Conservation (phyloP, 2,888 invertebrate species). For the Phyto melanocephala region DNA sequence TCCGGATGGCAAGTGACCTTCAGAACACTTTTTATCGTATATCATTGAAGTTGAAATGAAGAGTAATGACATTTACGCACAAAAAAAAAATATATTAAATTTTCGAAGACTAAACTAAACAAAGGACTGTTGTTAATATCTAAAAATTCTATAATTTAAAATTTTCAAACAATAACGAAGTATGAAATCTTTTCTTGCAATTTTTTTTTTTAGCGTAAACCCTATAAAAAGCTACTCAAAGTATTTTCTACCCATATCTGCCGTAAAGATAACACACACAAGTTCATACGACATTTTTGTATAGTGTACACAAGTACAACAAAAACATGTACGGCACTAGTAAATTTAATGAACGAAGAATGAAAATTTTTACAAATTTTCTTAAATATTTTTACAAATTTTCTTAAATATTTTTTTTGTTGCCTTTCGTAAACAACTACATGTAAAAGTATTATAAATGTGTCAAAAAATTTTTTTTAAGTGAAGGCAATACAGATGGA, state of each 20-base stretch:
- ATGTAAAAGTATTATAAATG: slow-evolving; percentile 30
- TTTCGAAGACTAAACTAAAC: too few species aligned
- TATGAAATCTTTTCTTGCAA: not conserved
- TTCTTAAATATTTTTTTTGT: not conserved
- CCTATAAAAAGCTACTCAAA: not conserved
- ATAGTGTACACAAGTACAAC: slow-evolving; percentile 32
- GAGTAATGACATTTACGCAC: too few species aligned
- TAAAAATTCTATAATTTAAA: not conserved
- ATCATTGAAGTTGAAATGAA: too few species aligned
- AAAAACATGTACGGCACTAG: not conserved
- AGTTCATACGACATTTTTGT: slow-evolving; percentile 25
- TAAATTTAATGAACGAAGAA: slow-evolving; percentile 3
- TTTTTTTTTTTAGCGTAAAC: not conserved
- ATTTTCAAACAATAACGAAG: too few species aligned
- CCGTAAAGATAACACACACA: not conserved
- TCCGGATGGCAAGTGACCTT: too few species aligned
- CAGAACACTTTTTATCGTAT: too few species aligned
- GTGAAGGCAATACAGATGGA: not conserved
- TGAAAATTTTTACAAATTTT: slow-evolving; percentile 27
- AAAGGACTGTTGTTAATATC: not conserved
- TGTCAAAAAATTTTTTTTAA: not conserved
- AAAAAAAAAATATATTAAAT: too few species aligned
- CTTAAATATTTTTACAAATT: too few species aligned
- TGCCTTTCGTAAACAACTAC: not conserved
- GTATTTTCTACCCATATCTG: not conserved